Percentiles rank a stretch among this genome's conserved stretches.
These are phyloP conservation scores for Scalopus aquaticus DNA, from an alignment of 2,113 vertebrate genomes.

Conservation along the genomic window DNA sequence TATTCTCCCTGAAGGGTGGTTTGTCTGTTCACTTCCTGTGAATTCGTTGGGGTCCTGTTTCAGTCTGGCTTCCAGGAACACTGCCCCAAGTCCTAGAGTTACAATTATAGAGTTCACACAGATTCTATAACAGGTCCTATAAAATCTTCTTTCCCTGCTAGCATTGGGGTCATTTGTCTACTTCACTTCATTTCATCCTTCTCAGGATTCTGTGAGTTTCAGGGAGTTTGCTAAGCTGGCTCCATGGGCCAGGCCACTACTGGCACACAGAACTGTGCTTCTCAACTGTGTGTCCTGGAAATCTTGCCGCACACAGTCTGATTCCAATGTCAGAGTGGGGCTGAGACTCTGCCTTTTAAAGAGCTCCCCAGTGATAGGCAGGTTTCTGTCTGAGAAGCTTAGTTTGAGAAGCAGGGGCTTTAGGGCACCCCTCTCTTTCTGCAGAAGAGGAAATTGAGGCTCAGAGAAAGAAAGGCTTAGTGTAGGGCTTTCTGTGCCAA, in stretches of 20 bases:
- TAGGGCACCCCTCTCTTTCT: neutral
- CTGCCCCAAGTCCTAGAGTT: neutral
- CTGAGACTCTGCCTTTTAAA: neutral
- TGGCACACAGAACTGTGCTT: neutral
- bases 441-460: neutral
- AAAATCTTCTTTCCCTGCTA: neutral
- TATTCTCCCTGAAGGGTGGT: neutral
- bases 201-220: neutral
- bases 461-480: neutral
- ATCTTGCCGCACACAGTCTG: neutral
- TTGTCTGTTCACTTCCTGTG: neutral
- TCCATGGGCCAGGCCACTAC: accelerated
- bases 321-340: neutral
- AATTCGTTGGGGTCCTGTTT: neutral
- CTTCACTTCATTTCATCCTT: neutral
- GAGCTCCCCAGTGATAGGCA: neutral
- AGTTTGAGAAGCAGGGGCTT: neutral
- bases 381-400: neutral
- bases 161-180: neutral
- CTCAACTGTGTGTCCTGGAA: neutral
- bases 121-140: neutral
- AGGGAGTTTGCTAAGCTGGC: neutral
- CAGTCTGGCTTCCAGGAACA: neutral
- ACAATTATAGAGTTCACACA: too few species aligned
- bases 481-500: neutral